These are phyloP conservation scores for Cephalopachus bancanus DNA, from an alignment of 2,797 vertebrate genomes.

Conservation along the genomic window DNA sequence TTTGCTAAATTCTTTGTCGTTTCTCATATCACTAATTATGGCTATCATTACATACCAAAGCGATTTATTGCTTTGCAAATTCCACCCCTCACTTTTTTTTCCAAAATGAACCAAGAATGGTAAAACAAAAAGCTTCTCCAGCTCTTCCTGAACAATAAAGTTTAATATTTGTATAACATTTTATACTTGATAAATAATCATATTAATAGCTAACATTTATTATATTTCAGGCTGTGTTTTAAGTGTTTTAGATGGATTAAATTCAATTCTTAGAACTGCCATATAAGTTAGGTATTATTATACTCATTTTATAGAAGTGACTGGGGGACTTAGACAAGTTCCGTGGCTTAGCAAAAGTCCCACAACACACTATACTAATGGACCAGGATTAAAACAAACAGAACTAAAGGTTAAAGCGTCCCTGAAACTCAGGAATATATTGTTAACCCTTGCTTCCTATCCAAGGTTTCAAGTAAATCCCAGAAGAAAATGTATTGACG, in stretches of 20 bases:
- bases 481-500: conserved; percentile 16
- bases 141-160: neutral
- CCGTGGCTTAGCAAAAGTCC: conserved; percentile 23
- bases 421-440: neutral
- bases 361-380: neutral
- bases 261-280: neutral
- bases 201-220: neutral
- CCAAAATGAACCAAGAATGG: conserved; percentile 23
- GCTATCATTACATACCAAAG: neutral
- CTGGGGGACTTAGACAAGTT: conserved; percentile 26
- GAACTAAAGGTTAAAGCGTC: neutral
- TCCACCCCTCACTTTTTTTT: neutral
- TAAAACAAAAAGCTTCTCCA: conserved; percentile 22
- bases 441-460: neutral
- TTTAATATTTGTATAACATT: neutral
- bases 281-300: neutral
- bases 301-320: neutral
- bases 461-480: neutral
- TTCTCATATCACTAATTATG: neutral
- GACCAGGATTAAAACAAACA: neutral
- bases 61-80: neutral
- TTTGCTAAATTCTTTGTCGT: conserved; percentile 7
- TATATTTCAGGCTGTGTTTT: neutral
- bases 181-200: neutral
- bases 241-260: neutral